Evolutionary conservation across 2,888 invertebrate species (phyloP), one percentile per base, ranked within the genome.

Genomic region (Lycia hirtaria): DNA sequence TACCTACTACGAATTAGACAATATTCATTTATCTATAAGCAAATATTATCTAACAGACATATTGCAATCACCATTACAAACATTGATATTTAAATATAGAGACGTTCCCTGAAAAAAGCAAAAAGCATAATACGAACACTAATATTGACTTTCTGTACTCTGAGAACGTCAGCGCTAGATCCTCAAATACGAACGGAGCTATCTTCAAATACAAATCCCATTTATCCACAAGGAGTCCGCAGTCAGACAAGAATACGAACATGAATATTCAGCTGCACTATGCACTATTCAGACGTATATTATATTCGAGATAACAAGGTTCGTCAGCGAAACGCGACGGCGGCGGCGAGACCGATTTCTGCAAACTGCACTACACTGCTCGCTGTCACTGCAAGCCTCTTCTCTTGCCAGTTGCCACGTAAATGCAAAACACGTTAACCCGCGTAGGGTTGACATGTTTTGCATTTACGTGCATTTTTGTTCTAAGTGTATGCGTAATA

Each of bases 231-330:
- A 67, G 68, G 56, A 62, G 56, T 59, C 49, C 43, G 51, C 60
- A 65, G 55, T 56, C 56, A 55, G 65, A 67, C 67, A 82, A 83
- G 81, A 87, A 81, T 80, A 81, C 63, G 80, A 81, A 74, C 82
- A 88, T 88, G 89, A 87, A 88, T 89, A 88, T 90, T 87, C 88
- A 87, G 76, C 73, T 76, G 74, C 80, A 77, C 69, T 71, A 67
- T 82, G 83, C 47, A 49, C 48, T 56, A 56, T 49, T 48, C 80
- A 80, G 75, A 78, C 73, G 72, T 78, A 80, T 80, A 82, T 83
- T 80, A 82, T 78, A 82, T 82, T 80, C 74, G 76, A 73, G 83
- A 83, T 90, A 91, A 91, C 88, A 88, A 88, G 89, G 81, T 85
- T 89, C 88, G 90, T 90, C 91, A 91, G 91, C 88, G 78, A 72